These are phyloP conservation scores for Cavia porcellus DNA, from an alignment of 2,113 vertebrate species.

Conservation along the genomic window DNA sequence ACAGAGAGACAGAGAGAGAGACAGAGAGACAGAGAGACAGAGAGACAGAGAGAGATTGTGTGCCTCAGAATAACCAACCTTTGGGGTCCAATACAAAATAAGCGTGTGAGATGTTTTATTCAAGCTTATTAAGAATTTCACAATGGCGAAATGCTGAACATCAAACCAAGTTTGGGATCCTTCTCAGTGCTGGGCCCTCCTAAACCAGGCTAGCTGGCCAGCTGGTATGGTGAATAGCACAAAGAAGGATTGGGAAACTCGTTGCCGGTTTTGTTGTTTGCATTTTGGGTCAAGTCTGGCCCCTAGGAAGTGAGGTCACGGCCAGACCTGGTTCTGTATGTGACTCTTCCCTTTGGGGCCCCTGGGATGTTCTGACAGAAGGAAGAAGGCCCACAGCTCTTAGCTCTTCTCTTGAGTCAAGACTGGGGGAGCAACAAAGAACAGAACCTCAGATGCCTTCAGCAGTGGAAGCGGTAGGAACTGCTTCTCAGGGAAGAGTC, in stretches of 20 bases:
- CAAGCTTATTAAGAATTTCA: constrained; percentile 11
- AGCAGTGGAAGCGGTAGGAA: neutral
- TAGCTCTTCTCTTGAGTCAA: neutral
- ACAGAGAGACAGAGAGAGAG: too few species aligned
- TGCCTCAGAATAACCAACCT: neutral
- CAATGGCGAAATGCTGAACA: neutral
- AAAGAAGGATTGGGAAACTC: neutral
- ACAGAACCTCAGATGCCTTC: neutral
- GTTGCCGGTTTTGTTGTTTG: neutral
- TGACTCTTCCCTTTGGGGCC: neutral
- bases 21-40: too few species aligned
- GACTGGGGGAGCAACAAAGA: neutral
- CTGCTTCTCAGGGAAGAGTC: neutral
- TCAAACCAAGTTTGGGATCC: neutral
- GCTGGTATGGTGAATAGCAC: neutral
- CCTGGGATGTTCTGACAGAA: neutral
- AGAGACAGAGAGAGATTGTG: too few species aligned
- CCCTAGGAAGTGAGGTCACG: neutral
- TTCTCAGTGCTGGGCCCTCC: neutral
- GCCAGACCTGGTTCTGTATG: neutral
- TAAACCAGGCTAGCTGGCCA: neutral
- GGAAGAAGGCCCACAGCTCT: neutral
- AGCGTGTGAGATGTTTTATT: neutral
- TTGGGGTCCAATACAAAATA: neutral
- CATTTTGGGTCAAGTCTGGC: neutral